Evolutionary conservation across 2,797 vertebrate genomes (phyloP), one percentile per base, ranked within the genome.

Genomic region (Hozukius guyotensis): DNA sequence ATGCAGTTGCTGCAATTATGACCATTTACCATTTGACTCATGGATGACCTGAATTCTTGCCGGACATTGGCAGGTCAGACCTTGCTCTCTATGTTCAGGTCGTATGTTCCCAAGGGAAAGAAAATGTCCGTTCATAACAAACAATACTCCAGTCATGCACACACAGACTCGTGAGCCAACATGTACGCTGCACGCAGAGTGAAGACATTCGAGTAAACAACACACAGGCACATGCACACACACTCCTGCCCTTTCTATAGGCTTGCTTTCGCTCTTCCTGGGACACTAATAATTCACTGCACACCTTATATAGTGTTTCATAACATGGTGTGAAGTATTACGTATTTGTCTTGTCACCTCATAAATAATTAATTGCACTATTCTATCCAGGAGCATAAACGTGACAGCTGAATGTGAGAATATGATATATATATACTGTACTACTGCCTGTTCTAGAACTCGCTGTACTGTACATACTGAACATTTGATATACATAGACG

Each of bases 401-500:
- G 36, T 78, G 69, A 65, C 85, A 82, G 70, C 59, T 61, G 62
- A 38, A 32, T 13, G 6, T 63, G 55, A 78, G 25, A 25, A 68
- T 55, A 56, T 73, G 68, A 68, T 31, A 68, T 29, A 3, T 29
- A 49, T 49, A 49, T 52, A 22, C 49, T 52, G 20, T 53, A 53
- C 8, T 32, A 4, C 18, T 49, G 10, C 5, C 3, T 32, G 27
- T 53, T 70, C 25, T 29, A 65, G 82, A 14, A 20, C 64, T 52
- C 14, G 2, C 49, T 72, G 70, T 67, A 52, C 25, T 18, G 62
- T 71, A 81, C 57, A 9, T 49, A 13, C 70, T 8, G 42, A 62
- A 25, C 66, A 31, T 11, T 78, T 52, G 55, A 29, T 56, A 66
- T 59, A 8, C 38, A 13, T 34, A 72, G 73, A 31, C 29, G 29